Base-by-base conservation (phyloP, 2,888 invertebrate genomes). In the Rhagium mordax region DNA sequence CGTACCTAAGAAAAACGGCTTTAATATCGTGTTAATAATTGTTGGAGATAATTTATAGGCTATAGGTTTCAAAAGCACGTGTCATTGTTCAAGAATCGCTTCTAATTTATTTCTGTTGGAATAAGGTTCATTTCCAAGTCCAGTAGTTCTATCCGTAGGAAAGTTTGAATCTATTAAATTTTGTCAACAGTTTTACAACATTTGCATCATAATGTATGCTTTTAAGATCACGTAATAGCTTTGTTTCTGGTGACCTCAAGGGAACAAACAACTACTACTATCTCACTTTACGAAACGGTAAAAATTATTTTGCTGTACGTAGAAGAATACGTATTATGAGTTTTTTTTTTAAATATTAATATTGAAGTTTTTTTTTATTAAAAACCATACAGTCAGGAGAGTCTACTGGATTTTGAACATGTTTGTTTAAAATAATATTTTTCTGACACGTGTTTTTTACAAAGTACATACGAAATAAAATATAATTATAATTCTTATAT, bases 401-500 rank as follows among this genome's bases (percentile, higher is more conserved):
- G n/a, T n/a, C n/a, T n/a, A n/a, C n/a, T n/a, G n/a, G n/a, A n/a
- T n/a, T n/a, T n/a, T n/a, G n/a, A n/a, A n/a, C n/a, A n/a, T n/a
- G n/a, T n/a, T n/a, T n/a, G n/a, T n/a, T n/a, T n/a, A n/a, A n/a
- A n/a, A n/a, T n/a, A n/a, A n/a, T n/a, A n/a, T n/a, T n/a, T 20
- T 13, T 49, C 16, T 51, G 49, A 49, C 64, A 64, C 64, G 64
- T 64, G 64, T 15, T 64, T 64, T 64, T 29, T 29, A 3, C 15
- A 51, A 64, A 64, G 64, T 64, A 64, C 64, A 51, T 49, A 64
- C 49, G 64, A 64, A 64, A 64, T 64, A 64, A 33, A 15, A 21
- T 2, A 21, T 24, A 13, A 24, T 24, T 24, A 41, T 13, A 41
- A 13, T 3, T 55, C n/a, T 55, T 18, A 16, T 7, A 15, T 1